Conservation (phyloP, 2,797 vertebrate genomes). For the Micromesistius poutassou region DNA sequence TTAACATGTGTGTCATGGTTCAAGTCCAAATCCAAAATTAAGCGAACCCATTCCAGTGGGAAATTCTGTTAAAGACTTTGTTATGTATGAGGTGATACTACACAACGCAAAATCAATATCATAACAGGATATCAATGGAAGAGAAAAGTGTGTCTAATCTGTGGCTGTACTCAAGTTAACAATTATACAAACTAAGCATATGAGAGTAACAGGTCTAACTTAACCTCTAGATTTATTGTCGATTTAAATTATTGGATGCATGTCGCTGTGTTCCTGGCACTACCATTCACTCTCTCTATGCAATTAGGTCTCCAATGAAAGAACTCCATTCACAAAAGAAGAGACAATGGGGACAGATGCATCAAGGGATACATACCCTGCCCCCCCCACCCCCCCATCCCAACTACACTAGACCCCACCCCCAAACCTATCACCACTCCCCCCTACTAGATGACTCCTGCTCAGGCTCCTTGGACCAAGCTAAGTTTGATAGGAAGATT, state of each 20-base stretch:
- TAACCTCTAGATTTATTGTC: not conserved
- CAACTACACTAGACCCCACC: slow-evolving; percentile 49
- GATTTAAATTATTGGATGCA: not conserved
- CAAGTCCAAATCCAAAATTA: not conserved
- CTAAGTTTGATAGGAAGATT: not conserved
- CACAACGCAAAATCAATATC: not conserved
- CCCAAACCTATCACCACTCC: slow-evolving; percentile 32
- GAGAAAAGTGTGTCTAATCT: not conserved
- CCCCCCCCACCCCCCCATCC: slow-evolving; percentile 49
- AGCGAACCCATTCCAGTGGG: not conserved
- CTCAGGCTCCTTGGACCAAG: not conserved
- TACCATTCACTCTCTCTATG: slow-evolving; percentile 48
- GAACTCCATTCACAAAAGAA: slow-evolving; percentile 64
- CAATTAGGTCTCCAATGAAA: slow-evolving; percentile 70
- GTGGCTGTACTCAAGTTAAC: not conserved
- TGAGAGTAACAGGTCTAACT: not conserved
- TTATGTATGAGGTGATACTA: not conserved
- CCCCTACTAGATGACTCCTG: not conserved
- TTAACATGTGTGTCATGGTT: not conserved
- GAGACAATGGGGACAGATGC: slow-evolving; percentile 71
- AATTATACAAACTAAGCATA: not conserved
- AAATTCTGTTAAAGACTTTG: not conserved
- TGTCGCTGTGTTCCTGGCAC: slow-evolving; percentile 8
- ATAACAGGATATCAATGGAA: not conserved
- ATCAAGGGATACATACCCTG: not conserved